Conservation (phyloP, 1,140 invertebrate genomes). For the Papilio polytes region DNA sequence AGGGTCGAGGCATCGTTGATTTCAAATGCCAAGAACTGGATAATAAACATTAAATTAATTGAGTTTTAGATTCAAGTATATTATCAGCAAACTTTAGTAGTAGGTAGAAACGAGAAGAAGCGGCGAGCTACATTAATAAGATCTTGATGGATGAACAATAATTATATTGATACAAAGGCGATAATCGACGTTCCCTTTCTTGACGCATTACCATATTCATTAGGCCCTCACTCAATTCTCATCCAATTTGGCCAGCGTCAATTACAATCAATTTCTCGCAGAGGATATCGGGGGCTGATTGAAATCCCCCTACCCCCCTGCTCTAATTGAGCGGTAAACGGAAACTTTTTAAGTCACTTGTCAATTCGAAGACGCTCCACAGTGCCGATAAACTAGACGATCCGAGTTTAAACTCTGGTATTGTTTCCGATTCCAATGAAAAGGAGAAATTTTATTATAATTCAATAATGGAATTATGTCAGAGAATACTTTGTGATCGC, state of each 20-base stretch:
- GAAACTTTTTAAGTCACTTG: constrained; percentile 53
- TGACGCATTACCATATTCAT: constrained; percentile 46
- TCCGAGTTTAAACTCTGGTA: constrained; percentile 35
- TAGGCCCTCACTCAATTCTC: constrained; percentile 37
- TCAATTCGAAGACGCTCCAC: constrained; percentile 42
- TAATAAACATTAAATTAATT: no score
- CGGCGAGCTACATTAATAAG: neutral
- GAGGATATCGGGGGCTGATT: constrained; percentile 43
- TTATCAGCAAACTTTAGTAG: neutral
- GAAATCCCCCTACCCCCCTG: constrained; percentile 25
- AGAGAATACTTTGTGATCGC: constrained; percentile 6
- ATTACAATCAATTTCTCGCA: constrained; percentile 55
- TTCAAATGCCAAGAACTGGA: neutral
- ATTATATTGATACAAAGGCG: constrained; percentile 8
- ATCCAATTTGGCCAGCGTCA: constrained; percentile 48
- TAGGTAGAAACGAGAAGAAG: neutral
- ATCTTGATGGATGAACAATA: neutral
- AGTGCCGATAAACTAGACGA: constrained; percentile 45
- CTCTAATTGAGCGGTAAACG: constrained; percentile 54
- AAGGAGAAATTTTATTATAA: constrained; percentile 19
- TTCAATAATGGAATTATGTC: neutral
- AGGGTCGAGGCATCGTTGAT: neutral
- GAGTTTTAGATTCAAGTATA: neutral
- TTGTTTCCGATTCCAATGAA: constrained; percentile 27
- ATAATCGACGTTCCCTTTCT: constrained; percentile 30